phyloP scores from a whole-genome alignment of 2,888 invertebrate species.

The Drosophila siamana region DNA sequence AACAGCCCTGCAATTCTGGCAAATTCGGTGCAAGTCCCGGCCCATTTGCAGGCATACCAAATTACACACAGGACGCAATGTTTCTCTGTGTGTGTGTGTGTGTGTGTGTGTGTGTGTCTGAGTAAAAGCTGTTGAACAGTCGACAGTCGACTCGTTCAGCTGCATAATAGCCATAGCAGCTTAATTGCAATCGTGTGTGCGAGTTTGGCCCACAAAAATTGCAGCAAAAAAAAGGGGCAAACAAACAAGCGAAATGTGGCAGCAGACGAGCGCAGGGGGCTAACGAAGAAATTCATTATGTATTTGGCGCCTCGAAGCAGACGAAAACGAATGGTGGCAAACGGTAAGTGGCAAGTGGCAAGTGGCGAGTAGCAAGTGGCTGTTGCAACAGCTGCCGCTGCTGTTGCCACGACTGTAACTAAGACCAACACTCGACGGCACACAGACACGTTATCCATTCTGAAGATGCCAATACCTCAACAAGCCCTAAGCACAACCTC shows the following conservation, averaged over 20 bases:
- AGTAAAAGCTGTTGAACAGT: no score
- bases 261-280: constrained; percentile 3
- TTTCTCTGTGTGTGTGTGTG: no score
- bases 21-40: constrained; percentile 4
- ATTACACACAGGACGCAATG: constrained; percentile 18
- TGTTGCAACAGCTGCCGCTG: constrained; percentile 7
- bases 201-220: constrained; percentile 40
- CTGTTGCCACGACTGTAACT: constrained; percentile 41
- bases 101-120: no score
- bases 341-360: constrained; percentile 24
- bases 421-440: constrained; percentile 34
- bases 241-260: constrained; percentile 42
- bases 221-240: constrained; percentile 45
- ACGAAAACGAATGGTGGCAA: constrained; percentile 38
- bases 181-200: constrained; percentile 65
- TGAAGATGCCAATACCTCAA: constrained; percentile 58
- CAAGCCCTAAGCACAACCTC: neutral
- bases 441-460: constrained; percentile 27
- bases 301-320: constrained; percentile 54
- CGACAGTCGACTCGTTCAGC: constrained; percentile 43
- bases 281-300: constrained; percentile 62
- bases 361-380: constrained; percentile 34
- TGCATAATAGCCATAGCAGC: constrained; percentile 47
- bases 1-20: constrained; percentile 4
- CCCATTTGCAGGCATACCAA: constrained; percentile 12